phyloP scores from a whole-genome alignment of 2,888 invertebrate species.

The Ectemnius continuus region DNA sequence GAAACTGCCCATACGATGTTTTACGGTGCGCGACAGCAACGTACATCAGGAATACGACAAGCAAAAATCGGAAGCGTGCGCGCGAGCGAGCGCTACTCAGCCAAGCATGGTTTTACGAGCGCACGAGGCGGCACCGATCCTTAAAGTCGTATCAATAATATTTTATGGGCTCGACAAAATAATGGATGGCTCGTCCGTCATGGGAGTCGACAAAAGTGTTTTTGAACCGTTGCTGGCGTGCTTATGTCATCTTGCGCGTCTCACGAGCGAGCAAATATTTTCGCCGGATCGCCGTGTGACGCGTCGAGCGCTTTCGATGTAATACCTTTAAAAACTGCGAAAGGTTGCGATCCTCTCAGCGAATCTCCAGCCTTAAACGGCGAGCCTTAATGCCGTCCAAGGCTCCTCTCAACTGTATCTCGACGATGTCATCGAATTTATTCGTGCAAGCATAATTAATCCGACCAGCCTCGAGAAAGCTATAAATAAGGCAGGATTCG shows the following conservation, averaged over 20 bases:
- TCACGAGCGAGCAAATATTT: constrained; percentile 38
- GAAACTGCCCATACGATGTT: too few relatives aligned
- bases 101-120: too few relatives aligned
- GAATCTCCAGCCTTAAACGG: too few relatives aligned
- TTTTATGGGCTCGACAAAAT: constrained; percentile 7
- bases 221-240: constrained; percentile 12
- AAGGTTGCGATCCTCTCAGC: not conserved
- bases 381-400: not conserved
- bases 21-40: too few relatives aligned
- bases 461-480: constrained; percentile 10
- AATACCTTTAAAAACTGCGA: constrained; percentile 11
- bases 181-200: constrained; percentile 15
- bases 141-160: not conserved
- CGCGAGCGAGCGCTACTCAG: too few relatives aligned
- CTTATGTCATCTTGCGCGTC: constrained; percentile 14
- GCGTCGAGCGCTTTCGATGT: constrained; percentile 8
- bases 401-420: constrained; percentile 8
- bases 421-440: constrained; percentile 9
- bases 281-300: constrained; percentile 29
- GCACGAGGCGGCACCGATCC: too few relatives aligned
- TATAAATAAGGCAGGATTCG: not conserved
- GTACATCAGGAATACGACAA: too few relatives aligned
- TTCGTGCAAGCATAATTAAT: constrained; percentile 21
- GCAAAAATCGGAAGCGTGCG: too few relatives aligned
- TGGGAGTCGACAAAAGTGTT: constrained; percentile 27